Evolutionary conservation across 1,140 invertebrate genomes (phyloP).

Genomic region (Daktulosphaira vitifoliae): DNA sequence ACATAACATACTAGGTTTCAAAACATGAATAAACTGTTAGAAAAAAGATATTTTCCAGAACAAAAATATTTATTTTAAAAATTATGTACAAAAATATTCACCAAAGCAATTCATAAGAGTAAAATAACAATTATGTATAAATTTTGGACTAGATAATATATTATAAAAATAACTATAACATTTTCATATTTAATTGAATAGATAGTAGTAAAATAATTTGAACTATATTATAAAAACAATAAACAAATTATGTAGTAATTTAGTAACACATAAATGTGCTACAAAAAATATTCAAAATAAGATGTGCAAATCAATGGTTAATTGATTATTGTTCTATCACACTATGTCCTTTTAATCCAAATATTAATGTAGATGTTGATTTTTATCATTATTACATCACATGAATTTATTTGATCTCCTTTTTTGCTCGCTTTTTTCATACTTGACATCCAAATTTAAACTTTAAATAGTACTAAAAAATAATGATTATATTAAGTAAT

Average conservation of each 20-base stretch:
- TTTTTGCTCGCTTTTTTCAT: no score
- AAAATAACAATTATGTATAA: conserved; percentile 26
- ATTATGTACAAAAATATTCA: conserved; percentile 24
- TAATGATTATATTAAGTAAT: no score
- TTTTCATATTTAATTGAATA: conserved; percentile 9
- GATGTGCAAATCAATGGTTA: conserved; percentile 22
- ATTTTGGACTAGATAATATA: conserved; percentile 25
- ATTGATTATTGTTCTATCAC: conserved; percentile 28
- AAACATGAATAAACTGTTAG: no score
- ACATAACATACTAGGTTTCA: no score
- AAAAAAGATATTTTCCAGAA: no score
- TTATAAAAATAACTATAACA: conserved; percentile 32
- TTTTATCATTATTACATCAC: background rate
- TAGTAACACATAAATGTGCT: background rate
- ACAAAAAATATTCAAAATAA: conserved; percentile 24
- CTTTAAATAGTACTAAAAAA: no score
- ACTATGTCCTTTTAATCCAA: conserved; percentile 24
- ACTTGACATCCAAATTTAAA: no score
- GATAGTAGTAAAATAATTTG: conserved; percentile 28
- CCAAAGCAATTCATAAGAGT: conserved; percentile 30
- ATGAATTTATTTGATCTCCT: conserved; percentile 19
- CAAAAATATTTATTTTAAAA: conserved; percentile 25
- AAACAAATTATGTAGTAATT: background rate
- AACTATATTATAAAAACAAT: conserved; percentile 11
- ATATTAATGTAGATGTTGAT: background rate